These are phyloP conservation scores for crab-eating macaque (Macaca fascicularis) DNA, from an alignment of 2,113 vertebrate species.

Conservation along the genomic window T2T-MFA8v1.1 NC_088392.1:41672501-41673000, in stretches of 20 bases:
- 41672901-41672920: not conserved
- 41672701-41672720: not conserved
- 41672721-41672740: not conserved
- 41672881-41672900: not conserved
- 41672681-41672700: not conserved
- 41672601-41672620: not conserved
- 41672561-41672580: not conserved
- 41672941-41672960: not conserved
- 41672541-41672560: not conserved
- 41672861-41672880: not conserved
- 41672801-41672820: not conserved
- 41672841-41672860: not conserved
- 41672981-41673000: not conserved
- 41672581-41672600: not conserved
- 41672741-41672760: not conserved
- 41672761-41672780: not conserved
- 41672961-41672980: not conserved
- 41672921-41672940: not conserved
- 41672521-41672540: not conserved
- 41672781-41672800: not conserved
- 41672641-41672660: not conserved
- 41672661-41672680: not conserved
- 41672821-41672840: not conserved
- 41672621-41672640: too few species aligned
- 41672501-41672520: not conserved